Evolutionary conservation across 2,797 vertebrate species (phyloP).

Genomic region (Peromyscus aztecus): DNA sequence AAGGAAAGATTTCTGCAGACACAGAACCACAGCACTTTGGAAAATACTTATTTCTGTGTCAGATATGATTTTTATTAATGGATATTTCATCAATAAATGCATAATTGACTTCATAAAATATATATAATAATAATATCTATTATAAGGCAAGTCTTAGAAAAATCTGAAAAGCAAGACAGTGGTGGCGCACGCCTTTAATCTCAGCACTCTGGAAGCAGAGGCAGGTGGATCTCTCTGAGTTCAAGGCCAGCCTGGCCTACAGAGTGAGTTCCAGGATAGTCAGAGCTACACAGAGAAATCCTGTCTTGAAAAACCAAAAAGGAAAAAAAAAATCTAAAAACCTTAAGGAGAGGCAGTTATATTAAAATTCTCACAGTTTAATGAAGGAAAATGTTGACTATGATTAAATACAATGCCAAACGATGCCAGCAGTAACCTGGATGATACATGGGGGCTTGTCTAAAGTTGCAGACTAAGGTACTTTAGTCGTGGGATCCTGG

Average conservation of each 20-base stretch:
- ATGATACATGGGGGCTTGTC: background rate
- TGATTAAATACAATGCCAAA: background rate
- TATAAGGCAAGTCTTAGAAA: background rate
- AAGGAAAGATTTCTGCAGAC: no score
- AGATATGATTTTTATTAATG: slow-evolving; percentile 40
- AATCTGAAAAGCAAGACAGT: background rate
- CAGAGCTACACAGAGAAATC: no score
- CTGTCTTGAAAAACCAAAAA: no score
- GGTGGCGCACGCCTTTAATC: no score
- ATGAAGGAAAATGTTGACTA: background rate
- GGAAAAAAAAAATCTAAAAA: background rate
- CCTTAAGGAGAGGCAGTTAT: slow-evolving; percentile 6
- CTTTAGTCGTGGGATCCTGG: background rate
- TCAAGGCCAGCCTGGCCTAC: no score
- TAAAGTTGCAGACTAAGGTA: background rate
- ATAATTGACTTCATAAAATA: slow-evolving; percentile 9
- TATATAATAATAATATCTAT: background rate
- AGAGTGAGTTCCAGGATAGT: no score
- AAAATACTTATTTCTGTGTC: background rate
- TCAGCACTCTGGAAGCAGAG: no score
- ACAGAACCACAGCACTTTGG: no score
- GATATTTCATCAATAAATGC: slow-evolving; percentile 40
- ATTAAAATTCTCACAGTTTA: background rate
- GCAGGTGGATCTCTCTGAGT: no score
- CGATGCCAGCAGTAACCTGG: background rate